Evolutionary conservation across 2,797 vertebrate genomes (phyloP).

Genomic region (Centropyge bicolor): DNA sequence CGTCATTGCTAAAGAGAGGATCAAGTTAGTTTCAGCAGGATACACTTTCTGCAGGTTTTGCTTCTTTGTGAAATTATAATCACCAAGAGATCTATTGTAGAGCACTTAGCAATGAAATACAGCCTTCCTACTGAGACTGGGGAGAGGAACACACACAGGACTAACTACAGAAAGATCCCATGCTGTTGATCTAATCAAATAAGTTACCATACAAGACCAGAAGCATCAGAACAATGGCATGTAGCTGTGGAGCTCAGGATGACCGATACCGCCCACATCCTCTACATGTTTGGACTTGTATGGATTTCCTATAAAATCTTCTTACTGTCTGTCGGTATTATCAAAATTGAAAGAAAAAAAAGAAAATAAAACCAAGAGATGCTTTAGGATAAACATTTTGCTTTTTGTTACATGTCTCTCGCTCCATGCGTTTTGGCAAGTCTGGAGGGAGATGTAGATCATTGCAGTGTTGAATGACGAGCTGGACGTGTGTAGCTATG

Average conservation of each 20-base stretch:
- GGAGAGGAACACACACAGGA: constrained; percentile 84
- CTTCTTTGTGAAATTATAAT: constrained; percentile 80
- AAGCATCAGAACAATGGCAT: constrained; percentile 84
- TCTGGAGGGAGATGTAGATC: constrained; percentile 85
- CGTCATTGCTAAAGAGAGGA: constrained; percentile 86
- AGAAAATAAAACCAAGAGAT: constrained; percentile 51
- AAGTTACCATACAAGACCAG: constrained; percentile 86
- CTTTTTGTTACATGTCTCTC: constrained; percentile 62
- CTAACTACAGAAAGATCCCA: constrained; percentile 88
- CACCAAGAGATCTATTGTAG: constrained; percentile 87
- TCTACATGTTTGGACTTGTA: constrained; percentile 77
- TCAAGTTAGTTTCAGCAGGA: constrained; percentile 90
- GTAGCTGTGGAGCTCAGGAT: constrained; percentile 78
- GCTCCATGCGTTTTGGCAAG: constrained; percentile 82
- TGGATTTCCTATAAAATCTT: constrained; percentile 75
- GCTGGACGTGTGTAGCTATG: constrained; percentile 61
- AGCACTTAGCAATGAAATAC: constrained; percentile 88
- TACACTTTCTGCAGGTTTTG: constrained; percentile 87
- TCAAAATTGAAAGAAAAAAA: constrained; percentile 45
- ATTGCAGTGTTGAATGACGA: constrained; percentile 77
- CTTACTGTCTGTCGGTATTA: constrained; percentile 38
- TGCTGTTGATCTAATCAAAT: constrained; percentile 85
- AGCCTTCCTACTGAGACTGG: constrained; percentile 87
- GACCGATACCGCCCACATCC: constrained; percentile 66
- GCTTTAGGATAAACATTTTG: constrained; percentile 53